Evolutionary conservation across 2,888 invertebrate species (phyloP).

Genomic region (Agrochola litura): DNA sequence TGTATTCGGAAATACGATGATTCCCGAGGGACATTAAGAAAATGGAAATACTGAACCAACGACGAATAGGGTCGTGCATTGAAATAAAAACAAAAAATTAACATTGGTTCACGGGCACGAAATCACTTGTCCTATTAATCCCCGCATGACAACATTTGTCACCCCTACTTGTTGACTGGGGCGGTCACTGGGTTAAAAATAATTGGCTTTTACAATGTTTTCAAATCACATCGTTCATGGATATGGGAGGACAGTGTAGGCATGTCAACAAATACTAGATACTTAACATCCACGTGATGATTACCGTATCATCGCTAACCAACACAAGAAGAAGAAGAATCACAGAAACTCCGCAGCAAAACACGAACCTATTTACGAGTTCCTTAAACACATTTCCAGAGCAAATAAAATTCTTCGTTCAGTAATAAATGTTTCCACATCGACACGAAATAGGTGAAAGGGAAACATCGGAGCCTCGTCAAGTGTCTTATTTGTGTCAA

Average conservation of each 20-base stretch:
- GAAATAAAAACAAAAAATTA: too few relatives aligned
- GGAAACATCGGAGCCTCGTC: slow-evolving; percentile 41
- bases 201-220: too few relatives aligned
- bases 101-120: too few relatives aligned
- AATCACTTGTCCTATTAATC: too few relatives aligned
- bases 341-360: not conserved
- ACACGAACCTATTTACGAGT: not conserved
- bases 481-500: slow-evolving; percentile 59
- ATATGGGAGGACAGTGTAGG: not conserved
- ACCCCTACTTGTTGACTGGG: too few relatives aligned
- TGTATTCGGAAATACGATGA: too few relatives aligned
- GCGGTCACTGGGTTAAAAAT: too few relatives aligned
- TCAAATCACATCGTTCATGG: too few relatives aligned
- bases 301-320: not conserved
- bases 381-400: slow-evolving; percentile 19
- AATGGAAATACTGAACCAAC: too few relatives aligned
- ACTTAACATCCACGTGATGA: not conserved
- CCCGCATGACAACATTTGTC: too few relatives aligned
- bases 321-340: not conserved
- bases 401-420: slow-evolving; percentile 30
- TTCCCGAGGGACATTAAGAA: too few relatives aligned
- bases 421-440: slow-evolving; percentile 29
- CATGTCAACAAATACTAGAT: not conserved
- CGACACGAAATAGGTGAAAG: slow-evolving; percentile 15
- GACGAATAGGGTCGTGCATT: too few relatives aligned